Evolutionary conservation across 2,797 vertebrate species (phyloP), one percentile per base, ranked within the genome.

Genomic region (Sebastes vulpes): DNA sequence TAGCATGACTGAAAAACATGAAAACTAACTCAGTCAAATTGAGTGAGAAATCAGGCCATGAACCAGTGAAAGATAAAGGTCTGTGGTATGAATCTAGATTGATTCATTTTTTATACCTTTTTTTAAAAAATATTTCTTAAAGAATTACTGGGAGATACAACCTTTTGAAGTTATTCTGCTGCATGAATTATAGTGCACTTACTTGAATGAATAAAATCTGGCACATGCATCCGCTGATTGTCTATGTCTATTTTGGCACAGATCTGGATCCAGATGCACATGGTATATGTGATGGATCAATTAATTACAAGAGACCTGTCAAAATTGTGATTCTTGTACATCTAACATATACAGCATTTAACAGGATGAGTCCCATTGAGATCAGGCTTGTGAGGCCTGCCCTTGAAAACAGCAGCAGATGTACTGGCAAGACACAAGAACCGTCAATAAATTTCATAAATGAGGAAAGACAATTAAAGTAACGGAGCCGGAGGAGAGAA

Each of bases 381-480:
- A 75, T 0, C 29, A 35, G 58, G 59, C 32, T 31, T 18, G 53
- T 16, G 65, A 66, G 52, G 46, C 25, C 28, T 59, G 81, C 59
- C 69, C 82, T 81, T 60, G 9, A 82, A 71, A 25, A 38, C 60
- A 50, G 57, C 68, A 52, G 81, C 72, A 73, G 59, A 65, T 53
- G 48, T 32, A 20, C 25, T 9, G 65, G 72, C 65, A 79, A 79
- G 71, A 71, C 28, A 20, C 29, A 9, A 16, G 21, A 67, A 42
- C 23, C 12, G 48, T 73, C 73, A 6, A 81, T 67, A 71, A 59
- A 4, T 42, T 54, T 79, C 68, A 52, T 75, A 65, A 65, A 67
- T 29, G 68, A 84, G 74, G 59, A 67, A 60, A 77, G 75, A 77
- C 65, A 63, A 80, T 75, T 75, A 63, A 65, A 68, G 54, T 2